Evolutionary conservation across 2,888 invertebrate species (phyloP).

Genomic region (Aphodius sticticus): DNA sequence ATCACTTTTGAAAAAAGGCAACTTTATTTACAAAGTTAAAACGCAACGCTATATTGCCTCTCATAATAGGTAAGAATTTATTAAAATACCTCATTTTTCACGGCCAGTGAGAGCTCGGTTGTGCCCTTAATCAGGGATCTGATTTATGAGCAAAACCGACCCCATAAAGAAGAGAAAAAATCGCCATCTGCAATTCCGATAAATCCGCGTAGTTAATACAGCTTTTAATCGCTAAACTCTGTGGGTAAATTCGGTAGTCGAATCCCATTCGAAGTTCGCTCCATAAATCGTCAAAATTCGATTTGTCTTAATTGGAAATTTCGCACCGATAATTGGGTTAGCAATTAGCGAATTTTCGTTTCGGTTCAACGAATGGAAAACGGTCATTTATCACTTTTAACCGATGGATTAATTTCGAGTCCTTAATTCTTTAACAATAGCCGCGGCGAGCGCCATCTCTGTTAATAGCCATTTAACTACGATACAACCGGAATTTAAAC

Average conservation of each 20-base stretch:
- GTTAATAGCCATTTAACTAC: background rate
- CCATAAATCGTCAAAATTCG: constrained; percentile 4
- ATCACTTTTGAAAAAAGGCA: too few relatives aligned
- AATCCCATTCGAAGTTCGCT: background rate
- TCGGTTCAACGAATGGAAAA: background rate
- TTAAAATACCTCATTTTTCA: background rate
- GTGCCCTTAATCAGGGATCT: background rate
- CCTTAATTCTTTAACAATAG: constrained; percentile 4
- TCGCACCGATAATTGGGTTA: background rate
- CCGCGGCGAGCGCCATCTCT: background rate
- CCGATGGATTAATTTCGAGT: background rate
- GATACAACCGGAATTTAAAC: background rate
- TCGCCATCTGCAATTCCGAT: background rate
- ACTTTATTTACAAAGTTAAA: too few relatives aligned
- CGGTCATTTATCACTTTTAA: background rate
- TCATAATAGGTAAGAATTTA: too few relatives aligned
- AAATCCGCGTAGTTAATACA: background rate
- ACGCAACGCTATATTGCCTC: too few relatives aligned
- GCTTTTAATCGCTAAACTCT: background rate
- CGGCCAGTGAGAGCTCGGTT: background rate
- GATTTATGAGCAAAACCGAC: background rate
- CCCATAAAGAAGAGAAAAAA: background rate
- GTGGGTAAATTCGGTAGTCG: background rate
- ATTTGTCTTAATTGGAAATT: constrained; percentile 4
- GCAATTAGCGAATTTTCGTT: background rate